Evolutionary conservation across 2,888 invertebrate genomes (phyloP), one percentile per base, ranked within the genome.

Genomic region (Thereva unica): DNA sequence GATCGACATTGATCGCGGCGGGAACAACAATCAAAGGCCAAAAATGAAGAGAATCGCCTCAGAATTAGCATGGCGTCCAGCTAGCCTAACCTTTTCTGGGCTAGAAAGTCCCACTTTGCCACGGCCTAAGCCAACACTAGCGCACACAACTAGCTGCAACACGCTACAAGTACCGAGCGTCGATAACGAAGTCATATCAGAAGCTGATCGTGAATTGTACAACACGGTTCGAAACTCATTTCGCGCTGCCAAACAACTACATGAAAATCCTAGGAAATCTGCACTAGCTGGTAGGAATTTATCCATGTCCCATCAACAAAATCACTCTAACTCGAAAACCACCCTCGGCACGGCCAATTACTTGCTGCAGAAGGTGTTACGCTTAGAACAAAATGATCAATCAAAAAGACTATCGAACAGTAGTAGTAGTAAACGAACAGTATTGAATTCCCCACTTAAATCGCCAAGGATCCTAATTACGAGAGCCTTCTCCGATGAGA

Each of bases 381-480:
- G 85, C 0, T 76, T 85, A 4, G 86, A 86, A 71, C 50, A 71
- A 50, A 54, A 53, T 45, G 64, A 67, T 50, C 64, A 71, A 40
- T 71, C 73, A 9, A 76, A 75, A 66, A 66, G 41, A 64, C 57
- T 71, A 45, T 41, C 67, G n/a, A 63, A 10, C 49, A 68, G 71
- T 71, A 12, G 70, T 72, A 41, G 73, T 72, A 6, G 69, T 75
- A 45, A 66, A 65, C 12, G 59, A 66, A 12, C 37, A 66, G 64
- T 52, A 66, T 42, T 68, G 7, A 63, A 23, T 76, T 82, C 67
- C 42, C 77, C 81, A 4, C 80, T 83, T 37, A 83, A 85, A 68
- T 89, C 89, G 5, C 90, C 90, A 0, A 83, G 87, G 64, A 90
- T 90, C 66, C 84, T 89, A 6, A 89, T 90, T 71, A 90, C 90